Evolutionary conservation across 2,113 vertebrate genomes (phyloP).

Genomic region (Empidonax traillii): DNA sequence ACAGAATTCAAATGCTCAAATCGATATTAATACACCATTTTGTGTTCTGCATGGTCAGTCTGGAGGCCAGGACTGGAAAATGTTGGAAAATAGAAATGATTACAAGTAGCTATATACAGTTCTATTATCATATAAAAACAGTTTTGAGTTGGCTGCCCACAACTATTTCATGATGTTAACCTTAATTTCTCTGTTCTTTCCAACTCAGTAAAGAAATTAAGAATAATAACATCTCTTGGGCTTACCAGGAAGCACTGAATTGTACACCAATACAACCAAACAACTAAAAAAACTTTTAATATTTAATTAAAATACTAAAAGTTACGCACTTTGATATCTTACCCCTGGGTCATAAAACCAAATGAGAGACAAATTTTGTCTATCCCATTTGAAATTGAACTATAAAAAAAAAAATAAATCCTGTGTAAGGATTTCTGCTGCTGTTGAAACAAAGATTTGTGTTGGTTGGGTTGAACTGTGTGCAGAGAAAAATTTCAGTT

Average conservation of each 20-base stretch:
- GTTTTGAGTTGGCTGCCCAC: not conserved
- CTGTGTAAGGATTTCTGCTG: not conserved
- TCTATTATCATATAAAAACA: not conserved
- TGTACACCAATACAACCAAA: not conserved
- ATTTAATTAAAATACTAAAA: not conserved
- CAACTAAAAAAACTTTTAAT: not conserved
- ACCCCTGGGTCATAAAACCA: not conserved
- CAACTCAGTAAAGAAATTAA: not conserved
- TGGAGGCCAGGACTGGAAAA: not conserved
- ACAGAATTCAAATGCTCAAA: not conserved
- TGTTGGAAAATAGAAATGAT: not conserved
- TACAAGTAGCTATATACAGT: not conserved
- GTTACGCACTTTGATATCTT: not conserved
- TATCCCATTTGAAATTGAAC: not conserved
- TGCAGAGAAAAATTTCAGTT: not conserved
- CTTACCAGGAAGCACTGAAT: not conserved
- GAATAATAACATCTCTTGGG: not conserved
- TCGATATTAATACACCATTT: fast-evolving
- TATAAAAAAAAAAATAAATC: not conserved
- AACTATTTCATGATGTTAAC: not conserved
- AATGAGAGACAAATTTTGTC: not conserved
- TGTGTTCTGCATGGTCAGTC: not conserved
- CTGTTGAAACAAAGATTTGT: not conserved
- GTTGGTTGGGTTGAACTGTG: not conserved
- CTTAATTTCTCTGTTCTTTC: not conserved